Base-by-base conservation (phyloP, 2,888 invertebrate species). In the Mimas tiliae region DNA sequence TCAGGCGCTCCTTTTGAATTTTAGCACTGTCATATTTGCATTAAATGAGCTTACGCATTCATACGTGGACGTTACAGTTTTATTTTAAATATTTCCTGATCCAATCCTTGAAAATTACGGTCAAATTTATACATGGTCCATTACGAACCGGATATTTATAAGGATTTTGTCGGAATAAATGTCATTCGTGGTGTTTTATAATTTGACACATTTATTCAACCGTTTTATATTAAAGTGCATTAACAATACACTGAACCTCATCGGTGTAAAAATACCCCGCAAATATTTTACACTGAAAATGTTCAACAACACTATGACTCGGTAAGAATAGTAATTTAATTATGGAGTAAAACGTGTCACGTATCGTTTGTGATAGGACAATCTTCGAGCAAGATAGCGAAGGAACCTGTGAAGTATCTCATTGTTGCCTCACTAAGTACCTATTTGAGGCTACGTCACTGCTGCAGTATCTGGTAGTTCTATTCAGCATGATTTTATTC, bases 381-480 rank as follows among this genome's bases (percentile, higher is more conserved):
- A 87, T 90, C 89, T 89, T 80, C 77, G 79, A 73, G 82, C 81
- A 80, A 80, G 84, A 90, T 88, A 85, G 84, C 83, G 76, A 80
- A 84, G n/a, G 85, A 89, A 88, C 88, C 87, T 84, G 81, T 79
- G 84, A 84, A 81, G 86, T 87, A 82, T 87, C 87, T 87, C 89
- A 89, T 88, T 89, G 90, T 86, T 84, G 84, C n/a, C n/a, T n/a
- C n/a, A n/a, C n/a, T 89, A 90, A 91, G 87, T 89, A 88, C 88
- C 91, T 90, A 90, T 91, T 90, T 85, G 86, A 87, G 81, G n/a
- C n/a, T n/a, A n/a, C n/a, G n/a, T n/a, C n/a, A n/a, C n/a, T n/a
- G n/a, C n/a, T n/a, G n/a, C n/a, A n/a, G n/a, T n/a, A n/a, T n/a
- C n/a, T n/a, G n/a, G n/a, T n/a, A n/a, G n/a, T n/a, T n/a, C n/a